Conservation (phyloP, 1,140 invertebrate species). For the Drosophila azteca region DNA sequence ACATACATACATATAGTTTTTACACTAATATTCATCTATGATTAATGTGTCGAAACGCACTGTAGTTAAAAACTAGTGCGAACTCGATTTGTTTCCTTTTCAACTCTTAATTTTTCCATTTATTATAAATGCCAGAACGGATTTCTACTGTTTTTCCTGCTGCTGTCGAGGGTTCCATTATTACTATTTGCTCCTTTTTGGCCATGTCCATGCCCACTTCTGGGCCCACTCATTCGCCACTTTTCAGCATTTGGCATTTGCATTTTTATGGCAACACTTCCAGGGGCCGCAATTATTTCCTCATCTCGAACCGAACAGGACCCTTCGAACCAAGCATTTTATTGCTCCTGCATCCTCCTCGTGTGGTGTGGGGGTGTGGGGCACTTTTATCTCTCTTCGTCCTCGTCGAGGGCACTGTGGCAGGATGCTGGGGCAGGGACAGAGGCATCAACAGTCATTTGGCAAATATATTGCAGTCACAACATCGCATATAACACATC, state of each 20-base stretch:
- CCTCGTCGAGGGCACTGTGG: background rate
- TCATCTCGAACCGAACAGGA: slow-evolving; percentile 37
- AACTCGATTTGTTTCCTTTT: slow-evolving; percentile 30
- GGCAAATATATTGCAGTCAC: slow-evolving; percentile 57
- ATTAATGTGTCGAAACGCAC: background rate
- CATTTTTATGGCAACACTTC: slow-evolving; percentile 72
- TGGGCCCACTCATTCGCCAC: slow-evolving; percentile 27
- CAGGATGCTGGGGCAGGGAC: background rate
- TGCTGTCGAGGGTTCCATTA: slow-evolving; percentile 22
- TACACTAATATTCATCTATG: background rate
- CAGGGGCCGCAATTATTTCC: slow-evolving; percentile 69
- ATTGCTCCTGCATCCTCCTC: slow-evolving; percentile 46
- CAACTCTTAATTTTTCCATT: slow-evolving; percentile 34
- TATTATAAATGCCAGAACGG: slow-evolving; percentile 34
- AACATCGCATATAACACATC: slow-evolving; percentile 57
- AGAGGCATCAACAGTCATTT: slow-evolving; percentile 59
- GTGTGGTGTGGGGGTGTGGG: background rate
- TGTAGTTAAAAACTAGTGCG: background rate
- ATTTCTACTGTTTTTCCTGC: slow-evolving; percentile 28
- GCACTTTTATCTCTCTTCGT: slow-evolving; percentile 34
- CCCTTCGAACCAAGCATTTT: slow-evolving; percentile 59
- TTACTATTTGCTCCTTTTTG: slow-evolving; percentile 12
- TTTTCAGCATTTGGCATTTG: slow-evolving; percentile 64
- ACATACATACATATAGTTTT: too few species aligned
- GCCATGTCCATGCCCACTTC: slow-evolving; percentile 30